Conservation (phyloP, 2,888 invertebrate species). For the Agriotes lineatus region DNA sequence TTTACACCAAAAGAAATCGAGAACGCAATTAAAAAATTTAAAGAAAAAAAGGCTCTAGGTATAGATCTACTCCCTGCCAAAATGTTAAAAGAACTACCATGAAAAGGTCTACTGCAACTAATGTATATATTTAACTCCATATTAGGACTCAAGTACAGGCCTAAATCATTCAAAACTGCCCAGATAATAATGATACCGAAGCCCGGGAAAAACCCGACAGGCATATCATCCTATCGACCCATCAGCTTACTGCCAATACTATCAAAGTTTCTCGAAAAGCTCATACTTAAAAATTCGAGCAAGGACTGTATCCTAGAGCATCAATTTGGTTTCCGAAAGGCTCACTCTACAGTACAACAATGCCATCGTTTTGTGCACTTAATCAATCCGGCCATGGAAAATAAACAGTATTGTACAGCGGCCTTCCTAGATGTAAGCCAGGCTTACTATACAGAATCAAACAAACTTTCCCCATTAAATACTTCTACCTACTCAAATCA, state of each 20-base stretch:
- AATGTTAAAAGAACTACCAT: neutral
- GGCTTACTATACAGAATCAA: neutral
- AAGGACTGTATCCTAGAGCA: conserved; percentile 1
- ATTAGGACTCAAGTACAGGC: neutral
- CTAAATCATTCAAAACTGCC: neutral
- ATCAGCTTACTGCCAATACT: too few species aligned
- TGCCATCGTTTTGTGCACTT: neutral
- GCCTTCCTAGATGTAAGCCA: conserved; percentile 7
- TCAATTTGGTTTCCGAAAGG: conserved; percentile 1
- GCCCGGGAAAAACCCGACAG: neutral
- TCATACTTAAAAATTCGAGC: neutral
- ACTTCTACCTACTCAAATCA: neutral
- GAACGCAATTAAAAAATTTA: neutral
- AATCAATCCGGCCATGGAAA: conserved; percentile 3
- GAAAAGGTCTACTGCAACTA: neutral
- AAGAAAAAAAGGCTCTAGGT: neutral
- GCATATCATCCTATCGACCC: neutral
- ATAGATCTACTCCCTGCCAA: neutral
- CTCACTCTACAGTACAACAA: too few species aligned
- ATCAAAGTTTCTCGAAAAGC: neutral
- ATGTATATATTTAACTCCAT: conserved; percentile 1
- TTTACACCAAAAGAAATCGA: conserved; percentile 5
- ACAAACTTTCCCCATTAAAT: neutral
- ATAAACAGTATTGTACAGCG: conserved; percentile 1
- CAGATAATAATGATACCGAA: conserved; percentile 6